These are phyloP conservation scores for Drosophila nr. perissopoda DNA, from an alignment of 2,888 invertebrate genomes.

Conservation along the genomic window DNA sequence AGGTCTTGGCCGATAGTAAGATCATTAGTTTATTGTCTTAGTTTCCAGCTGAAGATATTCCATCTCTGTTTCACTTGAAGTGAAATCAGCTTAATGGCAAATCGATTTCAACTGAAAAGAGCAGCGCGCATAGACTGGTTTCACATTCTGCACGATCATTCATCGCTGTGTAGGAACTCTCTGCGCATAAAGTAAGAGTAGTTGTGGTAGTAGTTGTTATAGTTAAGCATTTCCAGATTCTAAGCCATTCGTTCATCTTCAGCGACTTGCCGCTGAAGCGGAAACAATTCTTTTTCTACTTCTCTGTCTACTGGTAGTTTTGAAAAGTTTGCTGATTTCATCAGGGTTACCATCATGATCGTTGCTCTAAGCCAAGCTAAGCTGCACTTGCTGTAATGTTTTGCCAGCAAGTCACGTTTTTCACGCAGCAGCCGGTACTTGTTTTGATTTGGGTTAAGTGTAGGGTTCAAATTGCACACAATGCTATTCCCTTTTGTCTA, in stretches of 20 bases:
- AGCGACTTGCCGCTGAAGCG: conserved; percentile 72
- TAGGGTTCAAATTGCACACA: conserved; percentile 57
- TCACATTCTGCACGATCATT: conserved; percentile 50
- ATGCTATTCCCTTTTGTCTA: conserved; percentile 1
- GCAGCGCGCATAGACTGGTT: conserved; percentile 73
- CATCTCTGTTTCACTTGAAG: conserved; percentile 51
- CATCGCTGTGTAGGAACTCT: conserved; percentile 2
- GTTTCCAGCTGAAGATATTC: conserved; percentile 20
- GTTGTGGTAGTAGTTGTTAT: neutral
- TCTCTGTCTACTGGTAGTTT: neutral
- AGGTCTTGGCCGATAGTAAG: conserved; percentile 11
- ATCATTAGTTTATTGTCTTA: conserved; percentile 51
- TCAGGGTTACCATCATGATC: conserved; percentile 30
- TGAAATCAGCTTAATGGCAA: conserved; percentile 78
- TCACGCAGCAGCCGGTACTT: conserved; percentile 35
- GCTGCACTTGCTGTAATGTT: conserved; percentile 52
- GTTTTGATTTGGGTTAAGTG: conserved; percentile 77
- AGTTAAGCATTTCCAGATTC: conserved; percentile 47
- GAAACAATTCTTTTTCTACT: conserved; percentile 58
- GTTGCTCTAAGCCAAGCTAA: conserved; percentile 11
- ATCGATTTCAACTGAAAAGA: conserved; percentile 64
- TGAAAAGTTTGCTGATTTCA: conserved; percentile 44
- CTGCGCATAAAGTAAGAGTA: conserved; percentile 8
- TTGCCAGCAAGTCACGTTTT: conserved; percentile 65
- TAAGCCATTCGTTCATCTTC: conserved; percentile 76